Evolutionary conservation across 2,888 invertebrate genomes (phyloP).

Genomic region (Noctua pronuba): DNA sequence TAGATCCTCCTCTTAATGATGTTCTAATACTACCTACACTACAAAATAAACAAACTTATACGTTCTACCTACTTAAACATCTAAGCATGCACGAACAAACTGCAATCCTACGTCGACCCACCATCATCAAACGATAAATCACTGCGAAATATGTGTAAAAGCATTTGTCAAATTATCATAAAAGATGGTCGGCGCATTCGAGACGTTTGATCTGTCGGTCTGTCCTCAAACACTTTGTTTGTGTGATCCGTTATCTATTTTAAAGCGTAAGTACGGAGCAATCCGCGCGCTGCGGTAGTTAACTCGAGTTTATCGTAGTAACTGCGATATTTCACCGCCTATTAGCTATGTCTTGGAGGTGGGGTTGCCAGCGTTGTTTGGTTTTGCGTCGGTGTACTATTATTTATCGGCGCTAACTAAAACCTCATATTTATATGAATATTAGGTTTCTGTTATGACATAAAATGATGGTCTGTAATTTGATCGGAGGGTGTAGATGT

Average conservation of each 20-base stretch:
- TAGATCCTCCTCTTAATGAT: slow-evolving; percentile 24
- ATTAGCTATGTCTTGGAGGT: slow-evolving; percentile 45
- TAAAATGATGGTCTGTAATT: not conserved
- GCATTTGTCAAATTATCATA: slow-evolving; percentile 63
- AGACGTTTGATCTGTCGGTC: slow-evolving; percentile 68
- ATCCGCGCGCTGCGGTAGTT: slow-evolving; percentile 53
- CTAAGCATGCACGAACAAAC: slow-evolving; percentile 16
- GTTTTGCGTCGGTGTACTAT: slow-evolving; percentile 28
- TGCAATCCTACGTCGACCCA: slow-evolving; percentile 13
- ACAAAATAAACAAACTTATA: slow-evolving; percentile 26
- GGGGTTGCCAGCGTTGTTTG: slow-evolving; percentile 51
- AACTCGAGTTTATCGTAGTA: slow-evolving; percentile 63
- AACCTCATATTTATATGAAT: not conserved
- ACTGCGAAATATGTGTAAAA: slow-evolving; percentile 46
- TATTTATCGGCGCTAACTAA: slow-evolving; percentile 1
- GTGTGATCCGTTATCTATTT: slow-evolving; percentile 66
- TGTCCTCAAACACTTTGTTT: slow-evolving; percentile 64
- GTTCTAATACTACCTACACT: slow-evolving; percentile 30
- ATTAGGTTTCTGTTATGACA: slow-evolving; percentile 8
- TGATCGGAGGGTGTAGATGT: not conserved
- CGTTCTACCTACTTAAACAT: slow-evolving; percentile 17
- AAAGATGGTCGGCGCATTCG: slow-evolving; percentile 46
- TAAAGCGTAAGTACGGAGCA: slow-evolving; percentile 50
- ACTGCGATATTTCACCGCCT: slow-evolving; percentile 59
- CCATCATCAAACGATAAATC: slow-evolving; percentile 42